A percentile compares a stretch with the other conserved stretches of the same genome.
These are phyloP conservation scores for Nowickia ferox DNA, from an alignment of 2,888 invertebrate genomes.

Conservation along the genomic window DNA sequence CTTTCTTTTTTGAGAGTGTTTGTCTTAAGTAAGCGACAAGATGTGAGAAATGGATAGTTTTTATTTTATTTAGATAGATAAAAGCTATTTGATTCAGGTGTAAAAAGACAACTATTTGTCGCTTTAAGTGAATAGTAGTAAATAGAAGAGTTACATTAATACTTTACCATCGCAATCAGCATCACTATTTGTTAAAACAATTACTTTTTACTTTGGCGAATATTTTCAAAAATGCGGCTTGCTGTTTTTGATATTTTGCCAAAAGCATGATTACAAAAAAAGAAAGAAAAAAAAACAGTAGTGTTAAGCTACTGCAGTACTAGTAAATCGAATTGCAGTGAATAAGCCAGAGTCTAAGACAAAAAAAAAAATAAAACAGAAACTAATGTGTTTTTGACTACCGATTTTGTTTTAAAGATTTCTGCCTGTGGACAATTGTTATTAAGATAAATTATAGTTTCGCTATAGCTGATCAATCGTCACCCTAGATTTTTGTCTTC, in stretches of 20 bases:
- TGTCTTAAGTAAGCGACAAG: slow-evolving; percentile 43
- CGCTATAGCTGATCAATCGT: slow-evolving; percentile 67
- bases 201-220: slow-evolving; percentile 69
- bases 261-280: neutral
- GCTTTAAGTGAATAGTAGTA: slow-evolving; percentile 69
- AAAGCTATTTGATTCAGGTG: slow-evolving; percentile 71
- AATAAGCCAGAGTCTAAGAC: slow-evolving; percentile 37
- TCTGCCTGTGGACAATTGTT: slow-evolving; percentile 56
- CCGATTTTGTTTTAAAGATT: slow-evolving; percentile 12
- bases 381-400: slow-evolving; percentile 42
- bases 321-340: slow-evolving; percentile 6
- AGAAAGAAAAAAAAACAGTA: neutral
- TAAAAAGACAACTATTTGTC: slow-evolving; percentile 72
- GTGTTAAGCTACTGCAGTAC: neutral
- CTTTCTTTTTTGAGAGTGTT: neutral
- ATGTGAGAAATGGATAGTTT: slow-evolving; percentile 71
- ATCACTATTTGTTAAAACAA: slow-evolving; percentile 71
- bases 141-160: slow-evolving; percentile 56
- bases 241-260: slow-evolving; percentile 45
- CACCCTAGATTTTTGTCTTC: slow-evolving; percentile 58
- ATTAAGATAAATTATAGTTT: slow-evolving; percentile 69
- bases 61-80: slow-evolving; percentile 46
- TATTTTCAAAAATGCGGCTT: slow-evolving; percentile 58
- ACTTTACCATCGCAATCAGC: slow-evolving; percentile 51
- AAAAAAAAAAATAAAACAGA: slow-evolving; percentile 2